Percentiles rank a stretch among this genome's conserved stretches.
phyloP scores from a whole-genome alignment of 2,797 vertebrate genomes.

The Spinus olivaceus region DNA sequence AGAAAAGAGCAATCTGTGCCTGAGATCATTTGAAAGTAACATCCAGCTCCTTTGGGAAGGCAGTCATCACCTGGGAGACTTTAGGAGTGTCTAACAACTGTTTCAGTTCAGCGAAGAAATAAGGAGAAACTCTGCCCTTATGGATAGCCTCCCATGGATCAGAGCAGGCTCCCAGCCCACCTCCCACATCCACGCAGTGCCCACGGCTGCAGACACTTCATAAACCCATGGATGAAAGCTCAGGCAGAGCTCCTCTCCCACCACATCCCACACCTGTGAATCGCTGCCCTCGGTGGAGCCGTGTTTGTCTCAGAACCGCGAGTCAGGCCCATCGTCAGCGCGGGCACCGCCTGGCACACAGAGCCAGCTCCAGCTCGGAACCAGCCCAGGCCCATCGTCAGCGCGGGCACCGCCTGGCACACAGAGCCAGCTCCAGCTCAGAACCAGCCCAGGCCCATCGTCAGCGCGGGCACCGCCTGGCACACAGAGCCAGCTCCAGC shows the following conservation, averaged over 20 bases:
- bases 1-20: not conserved
- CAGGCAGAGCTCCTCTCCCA: not conserved
- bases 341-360: not conserved
- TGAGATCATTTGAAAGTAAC: not conserved
- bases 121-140: not conserved
- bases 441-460: too few relatives aligned
- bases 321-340: not conserved
- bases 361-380: not conserved
- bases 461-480: too few relatives aligned
- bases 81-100: not conserved
- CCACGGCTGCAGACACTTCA: not conserved
- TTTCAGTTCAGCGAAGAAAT: not conserved
- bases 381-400: not conserved
- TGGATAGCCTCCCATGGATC: not conserved
- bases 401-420: too few relatives aligned
- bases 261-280: not conserved
- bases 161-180: not conserved
- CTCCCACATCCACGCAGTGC: not conserved
- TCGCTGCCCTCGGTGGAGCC: not conserved
- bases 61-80: not conserved
- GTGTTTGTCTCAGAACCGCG: not conserved
- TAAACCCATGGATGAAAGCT: not conserved
- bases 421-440: too few relatives aligned
- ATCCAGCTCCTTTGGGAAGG: not conserved
- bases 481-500: too few relatives aligned